A percentile compares a stretch with the other conserved stretches of the same genome.
phyloP scores from a whole-genome alignment of 2,113 vertebrate genomes.

The Chamaetylas fuelleborni region DNA sequence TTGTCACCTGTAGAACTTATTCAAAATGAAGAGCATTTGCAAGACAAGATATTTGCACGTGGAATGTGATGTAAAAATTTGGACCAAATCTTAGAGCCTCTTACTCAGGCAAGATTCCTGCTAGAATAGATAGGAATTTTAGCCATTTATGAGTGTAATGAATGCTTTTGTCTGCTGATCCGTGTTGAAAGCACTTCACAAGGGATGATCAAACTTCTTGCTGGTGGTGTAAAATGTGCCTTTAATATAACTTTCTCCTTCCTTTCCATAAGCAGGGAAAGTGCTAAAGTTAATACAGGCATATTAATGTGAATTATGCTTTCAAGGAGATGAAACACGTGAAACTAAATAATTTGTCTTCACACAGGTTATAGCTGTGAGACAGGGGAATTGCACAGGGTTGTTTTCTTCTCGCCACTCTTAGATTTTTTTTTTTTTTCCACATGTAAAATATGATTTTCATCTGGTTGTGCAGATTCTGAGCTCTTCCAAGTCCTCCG shows the following conservation, averaged over 20 bases:
- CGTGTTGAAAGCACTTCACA: neutral
- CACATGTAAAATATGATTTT: neutral
- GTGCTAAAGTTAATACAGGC: neutral
- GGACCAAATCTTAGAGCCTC: neutral
- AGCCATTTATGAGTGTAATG: neutral
- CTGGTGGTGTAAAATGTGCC: neutral
- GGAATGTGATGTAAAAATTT: neutral
- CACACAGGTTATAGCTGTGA: neutral
- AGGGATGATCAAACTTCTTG: neutral
- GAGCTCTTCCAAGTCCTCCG: neutral
- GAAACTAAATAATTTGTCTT: conserved; percentile 9
- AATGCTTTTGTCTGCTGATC: neutral
- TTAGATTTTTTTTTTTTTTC: neutral
- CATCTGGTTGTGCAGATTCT: neutral
- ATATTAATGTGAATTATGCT: conserved; percentile 9
- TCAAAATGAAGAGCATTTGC: neutral
- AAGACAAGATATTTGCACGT: neutral
- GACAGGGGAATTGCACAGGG: neutral
- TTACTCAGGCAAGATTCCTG: neutral
- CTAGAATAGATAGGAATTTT: neutral
- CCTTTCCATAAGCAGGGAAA: neutral
- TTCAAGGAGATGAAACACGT: neutral
- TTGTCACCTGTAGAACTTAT: neutral
- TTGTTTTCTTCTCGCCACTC: neutral
- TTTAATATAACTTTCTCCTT: neutral